Evolutionary conservation across 1,140 invertebrate species (phyloP).

Genomic region (Zeugodacus cucurbitae): DNA sequence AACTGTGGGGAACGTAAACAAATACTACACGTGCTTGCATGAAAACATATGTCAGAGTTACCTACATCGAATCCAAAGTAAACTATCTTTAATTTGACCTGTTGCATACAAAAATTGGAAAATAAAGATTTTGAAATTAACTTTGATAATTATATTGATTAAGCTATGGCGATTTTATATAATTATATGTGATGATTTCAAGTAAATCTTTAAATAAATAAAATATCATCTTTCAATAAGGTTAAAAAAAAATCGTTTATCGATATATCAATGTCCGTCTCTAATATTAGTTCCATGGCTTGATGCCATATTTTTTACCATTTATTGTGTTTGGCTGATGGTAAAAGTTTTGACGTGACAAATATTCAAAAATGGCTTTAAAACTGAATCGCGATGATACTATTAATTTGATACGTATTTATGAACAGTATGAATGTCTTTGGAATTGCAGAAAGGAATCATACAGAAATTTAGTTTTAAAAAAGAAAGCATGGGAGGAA

Average conservation of each 20-base stretch:
- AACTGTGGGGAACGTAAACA: neutral
- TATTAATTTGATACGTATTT: constrained; percentile 2
- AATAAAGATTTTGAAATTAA: no score
- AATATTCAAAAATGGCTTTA: neutral
- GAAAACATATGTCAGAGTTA: neutral
- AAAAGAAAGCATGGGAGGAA: constrained; percentile 5
- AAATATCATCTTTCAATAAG: no score
- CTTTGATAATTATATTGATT: no score
- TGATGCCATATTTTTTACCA: neutral
- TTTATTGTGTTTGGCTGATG: neutral
- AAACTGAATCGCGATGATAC: constrained; percentile 7
- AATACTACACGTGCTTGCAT: neutral
- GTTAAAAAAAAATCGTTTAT: neutral
- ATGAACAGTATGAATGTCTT: constrained; percentile 35
- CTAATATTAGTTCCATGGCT: neutral
- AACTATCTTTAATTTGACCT: no score
- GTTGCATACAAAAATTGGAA: no score
- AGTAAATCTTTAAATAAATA: no score
- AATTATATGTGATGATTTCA: no score
- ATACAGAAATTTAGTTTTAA: neutral
- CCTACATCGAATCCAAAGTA: neutral
- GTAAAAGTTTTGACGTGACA: neutral
- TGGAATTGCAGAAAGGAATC: constrained; percentile 26
- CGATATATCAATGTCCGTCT: neutral
- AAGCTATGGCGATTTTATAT: no score